phyloP scores from a whole-genome alignment of 2,797 vertebrate species.

The Sorex maritimensis region DNA sequence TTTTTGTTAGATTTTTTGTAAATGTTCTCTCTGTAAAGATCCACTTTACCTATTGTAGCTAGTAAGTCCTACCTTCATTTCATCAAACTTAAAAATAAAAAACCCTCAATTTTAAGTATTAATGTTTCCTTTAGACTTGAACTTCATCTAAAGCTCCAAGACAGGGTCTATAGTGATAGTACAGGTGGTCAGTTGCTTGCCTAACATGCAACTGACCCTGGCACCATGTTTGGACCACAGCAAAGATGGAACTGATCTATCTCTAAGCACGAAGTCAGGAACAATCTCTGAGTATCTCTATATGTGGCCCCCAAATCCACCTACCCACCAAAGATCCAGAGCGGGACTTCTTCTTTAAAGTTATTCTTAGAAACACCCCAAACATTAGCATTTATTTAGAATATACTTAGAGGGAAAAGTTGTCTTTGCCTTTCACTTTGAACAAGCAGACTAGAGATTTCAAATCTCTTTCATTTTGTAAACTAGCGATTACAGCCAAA shows the following conservation, averaged over 20 bases:
- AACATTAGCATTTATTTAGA: slow-evolving; percentile 64
- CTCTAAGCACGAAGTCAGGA: too few species aligned
- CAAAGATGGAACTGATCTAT: too few species aligned
- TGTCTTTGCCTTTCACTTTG: slow-evolving; percentile 63
- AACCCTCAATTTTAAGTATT: slow-evolving; percentile 48
- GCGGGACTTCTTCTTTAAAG: neutral
- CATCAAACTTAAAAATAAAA: slow-evolving; percentile 63
- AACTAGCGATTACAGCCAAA: slow-evolving; percentile 72
- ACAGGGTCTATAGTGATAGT: neutral
- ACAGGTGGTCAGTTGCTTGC: too few species aligned
- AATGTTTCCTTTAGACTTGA: slow-evolving; percentile 19
- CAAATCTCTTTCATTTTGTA: slow-evolving; percentile 58
- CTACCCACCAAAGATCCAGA: too few species aligned
- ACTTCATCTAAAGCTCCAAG: slow-evolving; percentile 52
- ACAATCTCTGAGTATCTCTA: too few species aligned
- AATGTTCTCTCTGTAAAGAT: slow-evolving; percentile 43
- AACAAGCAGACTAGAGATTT: slow-evolving; percentile 67
- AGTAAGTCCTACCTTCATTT: slow-evolving; percentile 60
- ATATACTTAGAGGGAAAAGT: slow-evolving; percentile 60
- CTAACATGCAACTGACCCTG: too few species aligned
- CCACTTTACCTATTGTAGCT: slow-evolving; percentile 44
- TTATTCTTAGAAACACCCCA: slow-evolving; percentile 14
- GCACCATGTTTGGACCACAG: too few species aligned
- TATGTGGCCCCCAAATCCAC: too few species aligned
- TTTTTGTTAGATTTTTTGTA: slow-evolving; percentile 66